Percentiles rank a stretch among this genome's conserved stretches.
Evolutionary conservation across 2,797 vertebrate genomes (phyloP).

Genomic region (Somateria mollissima): DNA sequence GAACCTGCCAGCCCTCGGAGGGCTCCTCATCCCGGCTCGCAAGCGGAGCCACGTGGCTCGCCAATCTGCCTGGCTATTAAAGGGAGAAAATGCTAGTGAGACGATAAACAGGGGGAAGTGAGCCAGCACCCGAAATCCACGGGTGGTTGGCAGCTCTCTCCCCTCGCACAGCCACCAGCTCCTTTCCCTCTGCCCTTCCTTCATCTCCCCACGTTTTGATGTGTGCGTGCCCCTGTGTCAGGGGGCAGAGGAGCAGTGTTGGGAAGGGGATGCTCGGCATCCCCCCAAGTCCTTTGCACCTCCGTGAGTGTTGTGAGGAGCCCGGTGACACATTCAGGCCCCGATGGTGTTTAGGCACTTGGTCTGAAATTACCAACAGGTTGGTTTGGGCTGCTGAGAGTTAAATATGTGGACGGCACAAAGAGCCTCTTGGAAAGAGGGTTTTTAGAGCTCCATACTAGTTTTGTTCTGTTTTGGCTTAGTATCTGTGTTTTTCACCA

Average conservation of each 20-base stretch:
- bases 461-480: background rate
- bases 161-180: background rate
- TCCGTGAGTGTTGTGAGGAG: background rate
- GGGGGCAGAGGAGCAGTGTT: background rate
- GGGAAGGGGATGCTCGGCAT: background rate
- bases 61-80: background rate
- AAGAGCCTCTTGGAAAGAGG: background rate
- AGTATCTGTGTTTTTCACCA: background rate
- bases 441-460: background rate
- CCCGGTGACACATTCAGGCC: background rate
- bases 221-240: background rate
- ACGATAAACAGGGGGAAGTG: background rate
- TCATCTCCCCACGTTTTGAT: background rate
- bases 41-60: background rate
- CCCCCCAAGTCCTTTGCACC: background rate
- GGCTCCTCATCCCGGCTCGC: background rate
- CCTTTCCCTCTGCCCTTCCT: background rate
- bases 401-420: background rate
- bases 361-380: background rate
- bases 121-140: background rate
- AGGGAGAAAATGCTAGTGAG: slow-evolving; percentile 9
- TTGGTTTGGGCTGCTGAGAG: background rate
- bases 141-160: background rate
- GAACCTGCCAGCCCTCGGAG: background rate
- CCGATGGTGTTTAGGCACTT: background rate